phyloP scores from a whole-genome alignment of 2,797 vertebrate species.

The Danio tinwini region DNA sequence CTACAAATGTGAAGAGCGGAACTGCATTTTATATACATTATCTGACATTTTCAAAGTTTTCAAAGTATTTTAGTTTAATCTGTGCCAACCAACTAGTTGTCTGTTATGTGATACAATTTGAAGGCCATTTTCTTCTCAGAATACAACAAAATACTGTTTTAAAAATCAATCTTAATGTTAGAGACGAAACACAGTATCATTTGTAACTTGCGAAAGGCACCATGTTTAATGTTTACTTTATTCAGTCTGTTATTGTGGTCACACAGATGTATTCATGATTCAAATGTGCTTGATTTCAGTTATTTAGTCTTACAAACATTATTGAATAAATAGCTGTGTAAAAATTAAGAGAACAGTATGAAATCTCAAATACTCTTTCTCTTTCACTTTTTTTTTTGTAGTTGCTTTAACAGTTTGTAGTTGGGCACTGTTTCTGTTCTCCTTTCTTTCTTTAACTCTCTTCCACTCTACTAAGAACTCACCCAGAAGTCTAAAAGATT shows the following conservation, averaged over 20 bases:
- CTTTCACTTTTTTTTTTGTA: background rate
- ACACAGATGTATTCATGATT: background rate
- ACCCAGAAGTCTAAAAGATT: constrained; percentile 25
- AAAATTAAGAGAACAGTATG: background rate
- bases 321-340: background rate
- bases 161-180: too few relatives aligned
- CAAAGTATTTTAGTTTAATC: background rate
- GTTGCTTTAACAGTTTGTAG: background rate
- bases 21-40: background rate
- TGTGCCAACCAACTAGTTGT: background rate
- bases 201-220: background rate
- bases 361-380: constrained; percentile 1
- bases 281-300: background rate
- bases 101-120: background rate
- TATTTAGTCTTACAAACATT: background rate
- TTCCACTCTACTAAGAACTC: constrained; percentile 49
- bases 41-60: background rate
- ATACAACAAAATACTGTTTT: too few relatives aligned
- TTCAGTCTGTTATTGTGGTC: background rate
- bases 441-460: constrained; percentile 36
- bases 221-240: background rate
- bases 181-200: background rate
- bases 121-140: background rate
- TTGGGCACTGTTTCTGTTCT: constrained; percentile 50
- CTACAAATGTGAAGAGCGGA: background rate